These are phyloP conservation scores for Artibeus jamaicensis DNA, from an alignment of 2,797 vertebrate genomes.

Conservation along the genomic window DNA sequence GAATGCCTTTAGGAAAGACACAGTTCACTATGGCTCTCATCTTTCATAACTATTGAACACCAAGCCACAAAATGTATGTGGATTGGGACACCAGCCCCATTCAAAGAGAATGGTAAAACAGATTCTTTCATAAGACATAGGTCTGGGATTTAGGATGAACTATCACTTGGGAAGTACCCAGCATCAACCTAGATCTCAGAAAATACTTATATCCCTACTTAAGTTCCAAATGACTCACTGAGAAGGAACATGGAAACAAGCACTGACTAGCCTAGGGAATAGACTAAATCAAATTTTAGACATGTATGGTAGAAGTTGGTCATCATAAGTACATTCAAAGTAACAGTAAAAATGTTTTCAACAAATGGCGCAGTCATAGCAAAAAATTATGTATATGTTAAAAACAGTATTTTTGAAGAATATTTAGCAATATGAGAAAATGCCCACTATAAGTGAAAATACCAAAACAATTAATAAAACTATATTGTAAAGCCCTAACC, in stretches of 20 bases:
- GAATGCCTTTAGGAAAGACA: background rate
- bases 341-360: slow-evolving; percentile 30
- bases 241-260: background rate
- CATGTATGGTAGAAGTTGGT: background rate
- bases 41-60: background rate
- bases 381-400: background rate
- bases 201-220: background rate
- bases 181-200: slow-evolving; percentile 15
- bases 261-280: background rate
- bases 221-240: slow-evolving; percentile 6
- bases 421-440: slow-evolving; percentile 15
- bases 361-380: background rate
- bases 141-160: background rate
- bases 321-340: background rate
- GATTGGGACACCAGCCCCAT: background rate
- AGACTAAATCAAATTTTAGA: background rate
- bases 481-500: background rate
- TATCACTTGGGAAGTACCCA: background rate
- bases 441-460: background rate
- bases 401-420: slow-evolving; percentile 11
- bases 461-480: slow-evolving; percentile 5
- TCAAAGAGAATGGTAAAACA: slow-evolving; percentile 9
- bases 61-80: background rate
- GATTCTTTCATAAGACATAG: background rate
- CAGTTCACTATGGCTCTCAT: background rate